Evolutionary conservation across 2,113 vertebrate species (phyloP).

Genomic region (Panthera tigris): DNA sequence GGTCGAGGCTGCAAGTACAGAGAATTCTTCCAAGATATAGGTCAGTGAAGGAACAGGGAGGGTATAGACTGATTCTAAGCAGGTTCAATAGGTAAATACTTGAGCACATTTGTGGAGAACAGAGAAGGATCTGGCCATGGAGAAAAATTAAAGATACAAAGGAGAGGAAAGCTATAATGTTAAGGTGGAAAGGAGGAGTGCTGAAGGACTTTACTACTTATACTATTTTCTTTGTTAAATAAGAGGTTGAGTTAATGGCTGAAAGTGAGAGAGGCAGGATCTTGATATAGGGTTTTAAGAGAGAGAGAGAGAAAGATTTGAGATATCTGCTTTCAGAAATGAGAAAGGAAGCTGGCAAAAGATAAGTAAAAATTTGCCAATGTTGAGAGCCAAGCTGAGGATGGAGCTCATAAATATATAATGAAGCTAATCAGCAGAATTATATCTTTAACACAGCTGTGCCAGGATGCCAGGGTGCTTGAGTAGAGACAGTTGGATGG

Average conservation of each 20-base stretch:
- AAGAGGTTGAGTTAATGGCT: not conserved
- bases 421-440: not conserved
- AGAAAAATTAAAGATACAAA: not conserved
- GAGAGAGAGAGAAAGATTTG: not conserved
- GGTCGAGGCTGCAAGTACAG: not conserved
- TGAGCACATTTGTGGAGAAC: not conserved
- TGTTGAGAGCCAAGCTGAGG: not conserved
- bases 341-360: slow-evolving; percentile 33
- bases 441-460: not conserved
- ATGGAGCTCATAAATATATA: not conserved
- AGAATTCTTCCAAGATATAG: not conserved
- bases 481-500: not conserved
- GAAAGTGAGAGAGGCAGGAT: not conserved
- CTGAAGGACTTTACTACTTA: not conserved
- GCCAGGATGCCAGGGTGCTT: not conserved
- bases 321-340: not conserved
- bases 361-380: not conserved
- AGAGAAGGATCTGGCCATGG: not conserved
- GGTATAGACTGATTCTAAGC: not conserved
- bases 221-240: not conserved
- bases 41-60: not conserved
- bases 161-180: not conserved
- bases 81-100: not conserved
- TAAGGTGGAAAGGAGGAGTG: not conserved
- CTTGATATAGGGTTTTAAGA: not conserved